Base-by-base conservation (phyloP, 1,140 invertebrate genomes). In the Lordiphosa collinella region DNA sequence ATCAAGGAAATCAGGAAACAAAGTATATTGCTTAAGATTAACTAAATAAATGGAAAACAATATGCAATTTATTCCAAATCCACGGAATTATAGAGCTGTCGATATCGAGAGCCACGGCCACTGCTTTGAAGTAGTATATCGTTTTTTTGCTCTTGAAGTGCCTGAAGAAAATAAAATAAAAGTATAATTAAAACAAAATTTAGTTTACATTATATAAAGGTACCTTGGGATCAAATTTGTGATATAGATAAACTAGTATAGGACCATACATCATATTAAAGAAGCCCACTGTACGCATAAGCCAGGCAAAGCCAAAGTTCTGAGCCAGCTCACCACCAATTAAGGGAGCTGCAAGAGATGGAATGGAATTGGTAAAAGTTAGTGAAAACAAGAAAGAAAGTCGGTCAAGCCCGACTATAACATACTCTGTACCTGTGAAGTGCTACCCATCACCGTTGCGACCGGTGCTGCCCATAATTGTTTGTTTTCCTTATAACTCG, bases 231-330 rank as follows among this genome's bases (percentile, higher is more conserved):
- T 89, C 82, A 50, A 87, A 87, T 74, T 85, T 87, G 31, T 85
- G 64, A 52, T 88, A 74, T 7, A 88, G 62, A 35, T 73, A 80
- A 1, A 88, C 68, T 36, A 94, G 74, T 4, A 94, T 70, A 0
- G 93, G 93, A 63, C 93, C 93, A 82, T 94, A 95, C 8, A 92
- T 65, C 12, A 95, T 78, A 87, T 95, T 95, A 1, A 93, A 66
- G 10, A 94, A 76, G 10, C 94, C 94, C 2, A 95, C 89, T 14
- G 91, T 82, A 58, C 93, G 89, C 90, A 95, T 94, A 0, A 95
- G 88, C 92, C 93, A 94, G 18, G 92, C 90, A 82, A 95, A 95
- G 47, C 94, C 94, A 50, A 95, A 90, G n/a, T 88, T 72, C 64
- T 91, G 90, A 0, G 94, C 93, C 65, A 94, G 78, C 79, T 93